Evolutionary conservation across 1,140 invertebrate species (phyloP).

Genomic region (Penaeus indicus): DNA sequence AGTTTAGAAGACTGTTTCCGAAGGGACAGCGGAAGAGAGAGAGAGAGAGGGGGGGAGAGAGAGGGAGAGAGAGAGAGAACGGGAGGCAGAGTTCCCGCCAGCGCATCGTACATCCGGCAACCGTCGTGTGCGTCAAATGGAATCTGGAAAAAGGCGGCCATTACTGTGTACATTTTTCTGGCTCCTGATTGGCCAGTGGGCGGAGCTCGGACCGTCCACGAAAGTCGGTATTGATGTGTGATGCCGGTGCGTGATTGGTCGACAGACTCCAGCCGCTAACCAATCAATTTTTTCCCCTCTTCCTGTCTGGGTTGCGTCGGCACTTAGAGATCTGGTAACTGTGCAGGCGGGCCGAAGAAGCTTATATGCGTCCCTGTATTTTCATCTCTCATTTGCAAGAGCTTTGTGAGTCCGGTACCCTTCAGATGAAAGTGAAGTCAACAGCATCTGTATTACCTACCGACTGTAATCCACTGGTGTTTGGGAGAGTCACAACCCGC

Average conservation of each 20-base stretch:
- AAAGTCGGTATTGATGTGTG: constrained; percentile 62
- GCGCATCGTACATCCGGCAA: constrained; percentile 40
- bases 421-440: constrained; percentile 37
- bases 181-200: constrained; percentile 50
- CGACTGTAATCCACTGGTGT: no score
- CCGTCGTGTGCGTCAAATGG: constrained; percentile 44
- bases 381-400: constrained; percentile 48
- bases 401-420: constrained; percentile 34
- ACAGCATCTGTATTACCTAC: constrained; percentile 3
- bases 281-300: constrained; percentile 37
- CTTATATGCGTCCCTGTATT: constrained; percentile 37
- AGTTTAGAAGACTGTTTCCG: neutral
- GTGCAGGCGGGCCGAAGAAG: neutral
- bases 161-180: constrained; percentile 64
- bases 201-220: constrained; percentile 45
- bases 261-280: constrained; percentile 18
- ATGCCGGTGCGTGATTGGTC: constrained; percentile 38
- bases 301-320: constrained; percentile 14
- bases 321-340: constrained; percentile 17
- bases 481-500: no score
- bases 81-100: neutral
- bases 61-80: neutral
- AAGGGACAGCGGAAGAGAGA: neutral
- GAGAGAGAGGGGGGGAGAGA: constrained; percentile 12
- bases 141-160: constrained; percentile 62